phyloP scores from a whole-genome alignment of 1,140 invertebrate genomes.

The Bactericera cockerelli region DNA sequence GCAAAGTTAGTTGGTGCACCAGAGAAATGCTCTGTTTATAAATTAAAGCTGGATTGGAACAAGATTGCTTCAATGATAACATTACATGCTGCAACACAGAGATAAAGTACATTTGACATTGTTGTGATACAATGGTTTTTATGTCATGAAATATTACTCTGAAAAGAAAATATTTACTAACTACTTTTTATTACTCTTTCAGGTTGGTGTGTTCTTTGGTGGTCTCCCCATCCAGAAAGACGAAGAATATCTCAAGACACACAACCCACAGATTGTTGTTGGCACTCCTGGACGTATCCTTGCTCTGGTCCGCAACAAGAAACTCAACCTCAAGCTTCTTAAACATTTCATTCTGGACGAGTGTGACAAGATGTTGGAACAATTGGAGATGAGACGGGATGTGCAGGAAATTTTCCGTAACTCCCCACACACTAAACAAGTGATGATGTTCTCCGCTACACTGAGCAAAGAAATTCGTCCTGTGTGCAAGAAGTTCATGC shows the following conservation, averaged over 20 bases:
- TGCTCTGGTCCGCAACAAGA: constrained; percentile 78
- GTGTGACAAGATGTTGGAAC: constrained; percentile 97
- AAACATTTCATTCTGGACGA: constrained; percentile 98
- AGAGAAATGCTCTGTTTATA: too few species aligned
- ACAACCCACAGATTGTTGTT: constrained; percentile 94
- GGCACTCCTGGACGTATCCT: constrained; percentile 93
- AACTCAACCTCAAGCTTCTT: constrained; percentile 80
- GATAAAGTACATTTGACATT: too few species aligned
- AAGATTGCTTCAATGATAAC: too few species aligned
- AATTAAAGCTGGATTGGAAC: too few species aligned
- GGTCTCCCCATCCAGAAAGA: constrained; percentile 93
- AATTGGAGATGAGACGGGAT: constrained; percentile 94
- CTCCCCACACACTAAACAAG: constrained; percentile 98
- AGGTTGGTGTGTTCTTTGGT: constrained; percentile 90
- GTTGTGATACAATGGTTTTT: too few species aligned
- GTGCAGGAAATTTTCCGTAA: constrained; percentile 99
- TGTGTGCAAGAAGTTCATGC: constrained; percentile 99
- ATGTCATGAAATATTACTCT: too few species aligned
- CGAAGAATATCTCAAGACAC: constrained; percentile 85
- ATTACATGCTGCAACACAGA: too few species aligned
- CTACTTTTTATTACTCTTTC: constrained; percentile 20
- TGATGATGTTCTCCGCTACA: constrained; percentile 99
- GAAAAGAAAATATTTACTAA: too few species aligned
- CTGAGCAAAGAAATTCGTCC: constrained; percentile 97
- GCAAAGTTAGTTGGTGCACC: too few species aligned